Evolutionary conservation across 2,797 vertebrate genomes (phyloP).

Genomic region (Myripristis murdjan): DNA sequence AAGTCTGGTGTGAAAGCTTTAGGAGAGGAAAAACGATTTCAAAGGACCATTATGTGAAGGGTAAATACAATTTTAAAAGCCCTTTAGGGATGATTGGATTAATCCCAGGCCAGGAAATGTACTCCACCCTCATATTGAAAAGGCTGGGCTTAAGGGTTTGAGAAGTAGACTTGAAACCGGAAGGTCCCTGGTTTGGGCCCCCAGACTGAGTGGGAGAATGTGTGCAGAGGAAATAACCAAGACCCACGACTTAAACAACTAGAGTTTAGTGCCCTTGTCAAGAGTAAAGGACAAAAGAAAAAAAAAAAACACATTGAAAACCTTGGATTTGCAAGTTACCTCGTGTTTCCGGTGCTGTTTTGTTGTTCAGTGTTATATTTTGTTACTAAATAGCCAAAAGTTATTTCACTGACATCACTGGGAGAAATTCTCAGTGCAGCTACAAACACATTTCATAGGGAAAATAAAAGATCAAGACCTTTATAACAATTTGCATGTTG

Average conservation of each 20-base stretch:
- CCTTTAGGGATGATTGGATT: conserved; percentile 13
- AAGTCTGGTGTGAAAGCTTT: background rate
- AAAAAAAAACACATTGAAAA: no score
- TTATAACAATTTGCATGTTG: no score
- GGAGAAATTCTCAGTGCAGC: no score
- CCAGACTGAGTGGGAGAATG: conserved; percentile 16
- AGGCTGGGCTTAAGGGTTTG: background rate
- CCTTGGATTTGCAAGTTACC: no score
- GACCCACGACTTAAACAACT: conserved; percentile 2
- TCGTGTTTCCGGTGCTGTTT: no score
- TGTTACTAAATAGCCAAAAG: no score
- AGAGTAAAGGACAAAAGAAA: no score
- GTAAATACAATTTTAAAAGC: conserved; percentile 11
- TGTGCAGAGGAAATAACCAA: conserved; percentile 23
- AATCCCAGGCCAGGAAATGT: conserved; percentile 4
- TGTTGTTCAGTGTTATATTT: no score
- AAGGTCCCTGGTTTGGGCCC: background rate
- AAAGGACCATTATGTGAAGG: background rate
- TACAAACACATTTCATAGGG: no score
- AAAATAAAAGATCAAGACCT: no score
- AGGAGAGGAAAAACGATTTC: background rate
- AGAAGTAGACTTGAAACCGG: conserved; percentile 17
- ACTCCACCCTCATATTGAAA: background rate
- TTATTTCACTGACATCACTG: no score
- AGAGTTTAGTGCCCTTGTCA: conserved; percentile 15